Conservation (phyloP, 2,113 vertebrate species). For the Melanerpes formicivorus region DNA sequence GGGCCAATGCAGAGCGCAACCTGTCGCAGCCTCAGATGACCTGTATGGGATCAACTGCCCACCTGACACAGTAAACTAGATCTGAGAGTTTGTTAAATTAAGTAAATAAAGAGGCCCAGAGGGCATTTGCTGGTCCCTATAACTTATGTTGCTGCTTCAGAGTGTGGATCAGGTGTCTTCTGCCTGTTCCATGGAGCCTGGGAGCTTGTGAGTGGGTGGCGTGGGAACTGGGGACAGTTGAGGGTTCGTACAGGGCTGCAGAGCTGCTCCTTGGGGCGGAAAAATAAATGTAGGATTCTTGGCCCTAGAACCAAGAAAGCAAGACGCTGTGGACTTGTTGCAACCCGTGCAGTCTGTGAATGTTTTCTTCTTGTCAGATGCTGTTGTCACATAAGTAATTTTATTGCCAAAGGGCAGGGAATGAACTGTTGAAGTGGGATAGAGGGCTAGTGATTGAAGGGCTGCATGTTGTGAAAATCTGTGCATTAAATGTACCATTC, state of each 20-base stretch:
- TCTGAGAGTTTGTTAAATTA: neutral
- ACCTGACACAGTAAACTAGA: neutral
- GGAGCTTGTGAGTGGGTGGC: slow-evolving; percentile 51
- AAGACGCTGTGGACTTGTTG: slow-evolving; percentile 35
- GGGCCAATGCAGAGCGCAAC: neutral
- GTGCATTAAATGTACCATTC: neutral
- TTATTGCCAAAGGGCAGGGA: slow-evolving; percentile 42
- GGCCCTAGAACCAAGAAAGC: slow-evolving; percentile 35
- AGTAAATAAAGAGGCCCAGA: neutral
- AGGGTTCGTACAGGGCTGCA: neutral
- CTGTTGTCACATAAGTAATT: slow-evolving; percentile 52
- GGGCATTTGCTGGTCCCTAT: neutral
- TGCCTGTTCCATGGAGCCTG: slow-evolving; percentile 15
- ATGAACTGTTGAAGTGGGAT: neutral
- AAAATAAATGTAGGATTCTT: slow-evolving; percentile 44
- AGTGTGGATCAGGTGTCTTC: neutral
- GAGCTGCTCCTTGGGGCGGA: slow-evolving; percentile 46
- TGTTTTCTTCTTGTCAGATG: slow-evolving; percentile 55
- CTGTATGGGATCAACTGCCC: neutral
- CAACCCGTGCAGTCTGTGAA: slow-evolving; percentile 30
- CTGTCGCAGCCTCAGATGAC: neutral
- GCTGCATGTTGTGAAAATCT: neutral
- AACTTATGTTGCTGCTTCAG: neutral
- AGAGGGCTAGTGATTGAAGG: neutral
- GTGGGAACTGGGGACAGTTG: slow-evolving; percentile 57